Base-by-base conservation (phyloP, 1,140 invertebrate genomes). In the Brachionus paranguensis region DNA sequence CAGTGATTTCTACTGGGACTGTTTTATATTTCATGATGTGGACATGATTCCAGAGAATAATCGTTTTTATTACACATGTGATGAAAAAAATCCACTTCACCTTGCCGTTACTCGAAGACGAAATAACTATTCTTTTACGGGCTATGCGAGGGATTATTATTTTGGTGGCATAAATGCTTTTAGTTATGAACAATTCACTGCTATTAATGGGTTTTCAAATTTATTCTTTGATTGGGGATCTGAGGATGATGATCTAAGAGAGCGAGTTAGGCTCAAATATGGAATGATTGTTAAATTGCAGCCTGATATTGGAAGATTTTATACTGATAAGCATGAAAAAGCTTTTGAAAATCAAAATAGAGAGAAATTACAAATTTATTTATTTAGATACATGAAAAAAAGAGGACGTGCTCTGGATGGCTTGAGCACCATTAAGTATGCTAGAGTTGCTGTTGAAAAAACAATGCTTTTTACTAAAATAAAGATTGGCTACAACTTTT, bases 1-100 rank as follows among this genome's bases (percentile, higher is more conserved):
- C 43, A 24, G 3, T 24, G 37, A 78, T n/a, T 89, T 90, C 60
- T 91, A 92, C 43, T 95, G 92, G 88, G 93, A 94, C 41, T 98
- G 96, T 87, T 92, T 96, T 70, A 93, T 98, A 76, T 93, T 98
- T 86, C 95, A 97, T 89, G 96, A 98, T 88, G 93, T 98, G 60
- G 95, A 98, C 90, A 89, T 97, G n/a, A 91, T 98, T 81, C 96
- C 96, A n/a, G 91, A 96, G 85, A 94, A 94, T 89, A 92, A 92
- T 68, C 92, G 93, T 0, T 97, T 97, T 89, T 91, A 97, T 70
- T 98, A 98, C 89, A 93, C 93, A 11, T 98, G 96, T 87, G 93
- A 45, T 78, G 93, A 94, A 1, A 91, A 92, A 85, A 93, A n/a
- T n/a, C 78, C 78, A 17, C 10, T 81, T 2, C 78, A 81, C 60